These are phyloP conservation scores for crab-eating macaque (Macaca fascicularis) DNA, from an alignment of 2,113 vertebrate species.

Conservation along the genomic window T2T-MFA8v1.1 NC_088378.1:4692501-4693000, in stretches of 20 bases:
- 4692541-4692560: accelerated
- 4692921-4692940: neutral
- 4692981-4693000: neutral
- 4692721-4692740: too few species aligned
- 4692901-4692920: neutral
- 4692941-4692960: too few species aligned
- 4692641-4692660: too few species aligned
- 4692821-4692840: neutral
- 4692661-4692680: accelerated
- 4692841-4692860: neutral
- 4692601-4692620: neutral
- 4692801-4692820: too few species aligned
- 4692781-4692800: too few species aligned
- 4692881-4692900: accelerated
- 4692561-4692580: neutral
- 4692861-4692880: neutral
- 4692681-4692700: accelerated
- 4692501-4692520: neutral
- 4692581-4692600: neutral
- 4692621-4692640: too few species aligned
- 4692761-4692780: neutral
- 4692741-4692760: too few species aligned
- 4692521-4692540: too few species aligned
- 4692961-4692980: neutral
- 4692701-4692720: neutral